These are phyloP conservation scores for Amia ocellicauda DNA, from an alignment of 2,113 vertebrate species.

Conservation along the genomic window DNA sequence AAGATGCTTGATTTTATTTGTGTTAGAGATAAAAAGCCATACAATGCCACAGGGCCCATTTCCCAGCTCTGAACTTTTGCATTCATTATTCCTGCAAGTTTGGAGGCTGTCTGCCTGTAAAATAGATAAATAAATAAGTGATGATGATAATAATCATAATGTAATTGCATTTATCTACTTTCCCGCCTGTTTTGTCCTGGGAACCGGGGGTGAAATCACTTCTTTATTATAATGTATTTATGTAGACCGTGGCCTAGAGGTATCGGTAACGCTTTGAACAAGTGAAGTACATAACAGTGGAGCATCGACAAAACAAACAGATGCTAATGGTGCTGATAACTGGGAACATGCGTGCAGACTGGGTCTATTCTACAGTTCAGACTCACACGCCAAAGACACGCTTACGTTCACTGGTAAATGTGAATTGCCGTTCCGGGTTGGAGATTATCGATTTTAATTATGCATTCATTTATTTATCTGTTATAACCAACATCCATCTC, in stretches of 20 bases:
- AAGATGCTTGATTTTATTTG: background rate
- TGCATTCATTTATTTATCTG: too few species aligned
- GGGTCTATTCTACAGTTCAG: too few species aligned
- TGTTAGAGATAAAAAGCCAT: background rate
- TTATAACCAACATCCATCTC: too few species aligned
- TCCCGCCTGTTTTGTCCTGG: conserved; percentile 1
- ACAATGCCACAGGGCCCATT: background rate
- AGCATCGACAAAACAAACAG: too few species aligned
- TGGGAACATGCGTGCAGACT: too few species aligned
- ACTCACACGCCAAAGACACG: too few species aligned
- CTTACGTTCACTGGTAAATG: too few species aligned
- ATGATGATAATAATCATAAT: background rate
- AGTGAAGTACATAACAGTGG: too few species aligned
- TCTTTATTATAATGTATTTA: conserved; percentile 14
- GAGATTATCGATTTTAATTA: too few species aligned
- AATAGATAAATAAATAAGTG: too few species aligned
- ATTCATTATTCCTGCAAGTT: background rate
- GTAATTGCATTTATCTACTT: background rate
- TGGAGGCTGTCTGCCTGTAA: background rate
- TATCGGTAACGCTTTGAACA: background rate
- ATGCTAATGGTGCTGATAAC: too few species aligned
- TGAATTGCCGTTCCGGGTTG: too few species aligned
- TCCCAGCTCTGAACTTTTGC: background rate
- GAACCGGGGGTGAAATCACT: background rate
- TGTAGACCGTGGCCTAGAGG: background rate